phyloP scores from a whole-genome alignment of 2,113 vertebrate species.

The Bufo gargarizans region DNA sequence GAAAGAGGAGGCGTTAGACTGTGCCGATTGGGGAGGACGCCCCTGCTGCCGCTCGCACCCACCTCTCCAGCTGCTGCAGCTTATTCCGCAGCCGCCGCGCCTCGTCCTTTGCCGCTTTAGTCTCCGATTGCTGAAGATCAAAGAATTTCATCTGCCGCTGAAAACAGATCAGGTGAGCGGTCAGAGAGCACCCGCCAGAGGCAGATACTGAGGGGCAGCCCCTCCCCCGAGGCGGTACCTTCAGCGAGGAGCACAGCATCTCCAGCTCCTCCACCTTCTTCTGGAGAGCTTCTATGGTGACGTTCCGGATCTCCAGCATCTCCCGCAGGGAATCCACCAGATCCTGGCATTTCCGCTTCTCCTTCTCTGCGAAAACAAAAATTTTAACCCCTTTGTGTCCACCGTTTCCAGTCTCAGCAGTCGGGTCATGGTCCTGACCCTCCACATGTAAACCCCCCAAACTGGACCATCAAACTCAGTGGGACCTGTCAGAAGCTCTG shows the following conservation, averaged over 20 bases:
- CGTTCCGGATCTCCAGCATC: conserved; percentile 81
- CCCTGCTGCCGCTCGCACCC: neutral
- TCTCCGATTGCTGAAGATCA: conserved; percentile 85
- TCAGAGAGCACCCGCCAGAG: neutral
- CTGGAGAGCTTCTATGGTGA: conserved; percentile 79
- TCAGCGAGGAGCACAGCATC: conserved; percentile 85
- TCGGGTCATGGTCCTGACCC: no score
- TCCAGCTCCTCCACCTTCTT: conserved; percentile 82
- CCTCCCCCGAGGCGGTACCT: conserved; percentile 69
- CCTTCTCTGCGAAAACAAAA: conserved; percentile 75
- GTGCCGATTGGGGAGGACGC: accelerated
- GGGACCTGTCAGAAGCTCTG: no score
- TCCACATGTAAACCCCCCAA: no score
- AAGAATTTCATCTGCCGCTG: conserved; percentile 95
- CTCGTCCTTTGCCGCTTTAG: conserved; percentile 85
- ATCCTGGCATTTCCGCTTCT: conserved; percentile 82
- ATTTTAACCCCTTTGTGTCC: neutral
- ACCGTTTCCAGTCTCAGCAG: neutral
- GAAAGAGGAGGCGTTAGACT: neutral
- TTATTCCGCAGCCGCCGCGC: conserved; percentile 78
- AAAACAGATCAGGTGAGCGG: conserved; percentile 42
- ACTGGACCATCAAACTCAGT: no score
- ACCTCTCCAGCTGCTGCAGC: conserved; percentile 88
- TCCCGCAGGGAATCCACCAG: conserved; percentile 79
- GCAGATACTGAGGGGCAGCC: neutral